phyloP scores from a whole-genome alignment of 2,888 invertebrate species.

The Drosophila multiciliata region DNA sequence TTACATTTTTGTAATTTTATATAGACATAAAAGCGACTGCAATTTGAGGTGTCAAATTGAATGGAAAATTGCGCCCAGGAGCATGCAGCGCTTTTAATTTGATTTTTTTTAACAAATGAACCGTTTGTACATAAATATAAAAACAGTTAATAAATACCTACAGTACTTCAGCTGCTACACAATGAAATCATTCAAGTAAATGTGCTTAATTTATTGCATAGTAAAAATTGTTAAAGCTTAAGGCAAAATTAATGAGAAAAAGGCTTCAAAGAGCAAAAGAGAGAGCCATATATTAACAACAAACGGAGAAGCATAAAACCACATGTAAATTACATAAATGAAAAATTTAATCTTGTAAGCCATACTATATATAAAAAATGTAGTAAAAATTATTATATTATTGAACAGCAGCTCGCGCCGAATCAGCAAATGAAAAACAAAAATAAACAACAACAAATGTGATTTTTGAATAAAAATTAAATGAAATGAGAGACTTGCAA shows the following conservation, averaged over 20 bases:
- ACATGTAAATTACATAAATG: slow-evolving; percentile 70
- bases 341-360: slow-evolving; percentile 52
- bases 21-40: slow-evolving; percentile 34
- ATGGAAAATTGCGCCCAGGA: slow-evolving; percentile 18
- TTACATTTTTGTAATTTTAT: slow-evolving; percentile 38
- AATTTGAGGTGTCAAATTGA: slow-evolving; percentile 35
- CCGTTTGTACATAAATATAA: slow-evolving; percentile 48
- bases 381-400: slow-evolving; percentile 46
- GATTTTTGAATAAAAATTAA: slow-evolving; percentile 81
- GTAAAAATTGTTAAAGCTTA: slow-evolving; percentile 75
- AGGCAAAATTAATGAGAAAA: slow-evolving; percentile 39
- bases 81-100: slow-evolving; percentile 24
- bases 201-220: slow-evolving; percentile 69
- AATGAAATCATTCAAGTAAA: slow-evolving; percentile 37
- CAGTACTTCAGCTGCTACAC: slow-evolving; percentile 53
- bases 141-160: slow-evolving; percentile 27
- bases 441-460: slow-evolving; percentile 69
- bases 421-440: slow-evolving; percentile 41
- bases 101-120: slow-evolving; percentile 15
- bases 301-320: slow-evolving; percentile 50
- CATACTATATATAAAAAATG: slow-evolving; percentile 37
- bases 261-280: background rate
- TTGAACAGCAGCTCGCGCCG: slow-evolving; percentile 58
- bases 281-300: slow-evolving; percentile 9
- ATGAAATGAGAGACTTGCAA: slow-evolving; percentile 51